Conservation (phyloP, 2,797 vertebrate species). For the Eulemur coronatus region DNA sequence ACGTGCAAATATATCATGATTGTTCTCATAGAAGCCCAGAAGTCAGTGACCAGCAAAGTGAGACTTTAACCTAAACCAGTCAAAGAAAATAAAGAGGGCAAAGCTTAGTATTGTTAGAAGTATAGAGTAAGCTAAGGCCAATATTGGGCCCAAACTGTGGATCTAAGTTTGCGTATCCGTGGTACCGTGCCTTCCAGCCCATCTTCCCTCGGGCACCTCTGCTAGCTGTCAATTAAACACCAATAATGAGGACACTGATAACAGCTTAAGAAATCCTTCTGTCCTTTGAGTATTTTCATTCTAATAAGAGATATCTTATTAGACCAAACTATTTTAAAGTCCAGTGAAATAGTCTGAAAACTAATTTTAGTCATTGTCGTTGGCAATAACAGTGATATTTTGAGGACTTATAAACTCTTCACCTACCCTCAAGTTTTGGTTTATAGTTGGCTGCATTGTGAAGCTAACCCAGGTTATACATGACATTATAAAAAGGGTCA, state of each 20-base stretch:
- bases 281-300: slow-evolving; percentile 26
- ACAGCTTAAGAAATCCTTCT: background rate
- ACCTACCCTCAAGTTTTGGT: background rate
- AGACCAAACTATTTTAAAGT: background rate
- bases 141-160: no score
- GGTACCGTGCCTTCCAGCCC: background rate
- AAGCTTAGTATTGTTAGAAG: background rate
- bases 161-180: background rate
- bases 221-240: slow-evolving; percentile 41
- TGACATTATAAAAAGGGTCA: background rate
- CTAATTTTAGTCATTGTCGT: background rate
- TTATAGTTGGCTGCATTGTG: no score
- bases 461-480: background rate
- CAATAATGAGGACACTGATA: slow-evolving; percentile 42
- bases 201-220: background rate
- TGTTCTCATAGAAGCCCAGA: background rate
- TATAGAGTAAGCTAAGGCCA: background rate
- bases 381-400: background rate
- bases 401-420: background rate
- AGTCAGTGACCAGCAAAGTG: background rate
- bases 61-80: background rate
- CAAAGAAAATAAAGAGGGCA: background rate
- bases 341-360: background rate
- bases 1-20: background rate
- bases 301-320: background rate